Percentiles rank a stretch among this genome's conserved stretches.
These are phyloP conservation scores for Sarcophaga subvicina DNA, from an alignment of 2,888 invertebrate genomes.

Conservation along the genomic window DNA sequence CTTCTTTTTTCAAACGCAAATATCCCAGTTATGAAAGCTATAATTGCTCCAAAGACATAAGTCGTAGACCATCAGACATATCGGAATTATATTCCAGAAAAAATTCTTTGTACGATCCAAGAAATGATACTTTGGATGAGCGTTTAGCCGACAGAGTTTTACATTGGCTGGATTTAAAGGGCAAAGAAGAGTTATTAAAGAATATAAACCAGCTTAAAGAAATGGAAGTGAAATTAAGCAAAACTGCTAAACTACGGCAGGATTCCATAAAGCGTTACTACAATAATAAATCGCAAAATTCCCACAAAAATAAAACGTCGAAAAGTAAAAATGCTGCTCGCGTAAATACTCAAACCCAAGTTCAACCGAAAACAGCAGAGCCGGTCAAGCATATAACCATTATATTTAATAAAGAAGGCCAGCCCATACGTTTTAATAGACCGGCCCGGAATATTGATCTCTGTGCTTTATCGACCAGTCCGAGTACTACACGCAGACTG, in stretches of 20 bases:
- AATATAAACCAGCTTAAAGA: slow-evolving; percentile 49
- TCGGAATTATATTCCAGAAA: slow-evolving; percentile 74
- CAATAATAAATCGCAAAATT: slow-evolving; percentile 21
- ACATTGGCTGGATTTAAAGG: slow-evolving; percentile 90
- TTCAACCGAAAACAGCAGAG: slow-evolving; percentile 64
- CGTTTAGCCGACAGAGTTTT: slow-evolving; percentile 88
- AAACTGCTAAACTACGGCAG: slow-evolving; percentile 65
- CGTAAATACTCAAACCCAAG: background rate
- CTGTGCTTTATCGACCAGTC: slow-evolving; percentile 75
- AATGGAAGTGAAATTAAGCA: slow-evolving; percentile 62
- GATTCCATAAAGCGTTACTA: slow-evolving; percentile 45
- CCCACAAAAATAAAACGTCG: background rate
- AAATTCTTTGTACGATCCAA: slow-evolving; percentile 77
- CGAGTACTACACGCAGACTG: slow-evolving; percentile 75
- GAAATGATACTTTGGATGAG: slow-evolving; percentile 77
- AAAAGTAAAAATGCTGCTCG: slow-evolving; percentile 29
- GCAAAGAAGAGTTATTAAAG: slow-evolving; percentile 81
- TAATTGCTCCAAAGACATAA: slow-evolving; percentile 56
- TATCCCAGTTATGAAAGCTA: slow-evolving; percentile 53
- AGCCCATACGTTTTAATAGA: slow-evolving; percentile 79
- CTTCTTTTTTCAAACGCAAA: slow-evolving; percentile 36
- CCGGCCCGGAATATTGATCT: slow-evolving; percentile 79
- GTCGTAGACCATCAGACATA: slow-evolving; percentile 68
- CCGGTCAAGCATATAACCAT: slow-evolving; percentile 80
- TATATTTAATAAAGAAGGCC: slow-evolving; percentile 79